Evolutionary conservation across 2,888 invertebrate species (phyloP).

Genomic region (Cheilosia pagana): DNA sequence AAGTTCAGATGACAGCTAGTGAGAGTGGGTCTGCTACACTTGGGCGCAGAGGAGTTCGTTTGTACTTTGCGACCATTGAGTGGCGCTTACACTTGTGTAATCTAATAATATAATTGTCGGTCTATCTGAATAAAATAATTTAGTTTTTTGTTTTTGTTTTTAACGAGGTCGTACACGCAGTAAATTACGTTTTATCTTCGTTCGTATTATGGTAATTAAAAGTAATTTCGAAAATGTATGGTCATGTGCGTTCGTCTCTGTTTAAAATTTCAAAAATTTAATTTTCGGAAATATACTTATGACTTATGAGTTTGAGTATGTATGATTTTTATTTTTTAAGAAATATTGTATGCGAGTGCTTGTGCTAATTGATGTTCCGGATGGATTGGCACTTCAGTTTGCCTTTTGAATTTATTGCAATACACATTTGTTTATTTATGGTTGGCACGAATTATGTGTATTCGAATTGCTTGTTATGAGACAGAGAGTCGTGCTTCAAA

Average conservation of each 20-base stretch:
- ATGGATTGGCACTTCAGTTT: constrained; percentile 19
- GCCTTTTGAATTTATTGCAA: constrained; percentile 17
- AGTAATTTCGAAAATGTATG: constrained; percentile 47
- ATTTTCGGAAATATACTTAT: neutral
- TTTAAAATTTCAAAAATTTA: neutral
- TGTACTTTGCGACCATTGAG: constrained; percentile 36
- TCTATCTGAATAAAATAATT: constrained; percentile 15
- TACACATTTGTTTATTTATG: constrained; percentile 21
- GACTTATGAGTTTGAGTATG: neutral
- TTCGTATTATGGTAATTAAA: constrained; percentile 47
- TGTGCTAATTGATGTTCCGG: constrained; percentile 30
- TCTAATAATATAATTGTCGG: constrained; percentile 64
- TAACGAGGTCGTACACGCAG: constrained; percentile 46
- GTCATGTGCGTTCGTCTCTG: constrained; percentile 3
- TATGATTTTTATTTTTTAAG: neutral
- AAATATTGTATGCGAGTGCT: neutral
- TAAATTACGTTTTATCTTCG: constrained; percentile 25
- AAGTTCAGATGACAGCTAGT: constrained; percentile 67
- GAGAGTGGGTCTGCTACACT: constrained; percentile 19
- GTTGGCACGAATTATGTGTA: constrained; percentile 8
- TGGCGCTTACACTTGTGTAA: constrained; percentile 65
- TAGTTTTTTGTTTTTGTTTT: constrained; percentile 5
- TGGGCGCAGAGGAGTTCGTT: constrained; percentile 41
- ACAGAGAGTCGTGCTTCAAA: constrained; percentile 5
- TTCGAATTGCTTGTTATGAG: constrained; percentile 26